Percentiles rank a stretch among this genome's conserved stretches.
phyloP scores from a whole-genome alignment of 2,113 vertebrate species.

The Ailurus styani region DNA sequence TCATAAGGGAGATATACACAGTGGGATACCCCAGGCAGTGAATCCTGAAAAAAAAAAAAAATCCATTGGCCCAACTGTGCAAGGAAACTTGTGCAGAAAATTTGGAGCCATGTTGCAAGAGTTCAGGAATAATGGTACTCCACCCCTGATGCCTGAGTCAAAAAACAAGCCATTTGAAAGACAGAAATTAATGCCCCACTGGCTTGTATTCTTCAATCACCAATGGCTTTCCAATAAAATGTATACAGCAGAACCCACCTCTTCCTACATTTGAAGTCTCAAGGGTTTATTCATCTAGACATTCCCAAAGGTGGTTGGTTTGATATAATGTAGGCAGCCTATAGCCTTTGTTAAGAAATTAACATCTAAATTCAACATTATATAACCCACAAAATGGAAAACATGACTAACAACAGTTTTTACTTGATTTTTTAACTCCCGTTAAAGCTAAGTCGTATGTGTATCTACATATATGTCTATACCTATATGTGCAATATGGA shows the following conservation, averaged over 20 bases:
- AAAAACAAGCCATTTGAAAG: conserved; percentile 17
- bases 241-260: not conserved
- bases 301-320: not conserved
- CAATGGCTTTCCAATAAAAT: not conserved
- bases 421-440: conserved; percentile 20
- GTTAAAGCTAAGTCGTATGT: not conserved
- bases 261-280: not conserved
- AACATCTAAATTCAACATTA: conserved; percentile 14
- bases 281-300: not conserved
- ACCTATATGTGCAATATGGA: no score
- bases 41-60: not conserved
- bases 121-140: not conserved
- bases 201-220: not conserved
- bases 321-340: not conserved
- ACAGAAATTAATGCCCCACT: not conserved
- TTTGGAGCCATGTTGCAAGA: not conserved
- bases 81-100: conserved; percentile 27
- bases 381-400: not conserved
- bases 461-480: not conserved
- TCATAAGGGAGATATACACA: conserved; percentile 8
- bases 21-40: not conserved
- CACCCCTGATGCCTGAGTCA: not conserved
- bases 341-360: conserved; percentile 49
- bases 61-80: not conserved
- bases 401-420: conserved; percentile 40